Percentiles rank a stretch among this genome's conserved stretches.
Conservation (phyloP, 2,888 invertebrate species). For the Phanerotoma sp. region DNA sequence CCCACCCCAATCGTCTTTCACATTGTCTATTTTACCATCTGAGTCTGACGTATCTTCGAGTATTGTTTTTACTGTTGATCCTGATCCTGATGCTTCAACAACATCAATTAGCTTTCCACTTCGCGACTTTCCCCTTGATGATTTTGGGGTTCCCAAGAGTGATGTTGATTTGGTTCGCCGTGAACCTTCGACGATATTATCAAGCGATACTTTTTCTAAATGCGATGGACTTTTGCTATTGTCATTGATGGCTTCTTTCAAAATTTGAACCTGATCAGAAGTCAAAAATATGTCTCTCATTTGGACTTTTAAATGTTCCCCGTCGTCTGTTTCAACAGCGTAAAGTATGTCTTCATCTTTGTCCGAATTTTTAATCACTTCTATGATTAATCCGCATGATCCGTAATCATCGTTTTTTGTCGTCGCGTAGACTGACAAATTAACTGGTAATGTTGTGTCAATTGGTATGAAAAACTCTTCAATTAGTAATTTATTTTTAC, state of each 20-base stretch:
- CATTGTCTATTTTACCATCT: constrained; percentile 40
- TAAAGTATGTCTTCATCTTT: constrained; percentile 37
- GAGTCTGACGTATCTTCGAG: constrained; percentile 32
- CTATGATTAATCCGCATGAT: constrained; percentile 45
- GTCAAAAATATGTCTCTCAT: constrained; percentile 47
- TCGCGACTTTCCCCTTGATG: constrained; percentile 15
- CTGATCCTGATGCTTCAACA: constrained; percentile 43
- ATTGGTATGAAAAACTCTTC: constrained; percentile 64
- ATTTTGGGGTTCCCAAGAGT: constrained; percentile 35
- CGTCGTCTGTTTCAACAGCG: constrained; percentile 44
- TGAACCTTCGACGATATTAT: constrained; percentile 48
- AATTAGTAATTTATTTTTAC: constrained; percentile 62
- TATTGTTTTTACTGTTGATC: constrained; percentile 27
- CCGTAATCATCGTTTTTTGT: constrained; percentile 41
- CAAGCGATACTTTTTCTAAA: constrained; percentile 43
- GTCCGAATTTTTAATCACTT: constrained; percentile 24
- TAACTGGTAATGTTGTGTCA: constrained; percentile 37
- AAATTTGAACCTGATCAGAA: constrained; percentile 47
- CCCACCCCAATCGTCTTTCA: constrained; percentile 33
- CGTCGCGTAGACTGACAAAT: constrained; percentile 47
- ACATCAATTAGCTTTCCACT: constrained; percentile 5
- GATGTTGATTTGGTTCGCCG: constrained; percentile 42
- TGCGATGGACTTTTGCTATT: constrained; percentile 38
- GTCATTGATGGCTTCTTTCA: constrained; percentile 40
- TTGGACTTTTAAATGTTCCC: constrained; percentile 41